phyloP scores from a whole-genome alignment of 2,888 invertebrate genomes.

The Masnerella sp. region DNA sequence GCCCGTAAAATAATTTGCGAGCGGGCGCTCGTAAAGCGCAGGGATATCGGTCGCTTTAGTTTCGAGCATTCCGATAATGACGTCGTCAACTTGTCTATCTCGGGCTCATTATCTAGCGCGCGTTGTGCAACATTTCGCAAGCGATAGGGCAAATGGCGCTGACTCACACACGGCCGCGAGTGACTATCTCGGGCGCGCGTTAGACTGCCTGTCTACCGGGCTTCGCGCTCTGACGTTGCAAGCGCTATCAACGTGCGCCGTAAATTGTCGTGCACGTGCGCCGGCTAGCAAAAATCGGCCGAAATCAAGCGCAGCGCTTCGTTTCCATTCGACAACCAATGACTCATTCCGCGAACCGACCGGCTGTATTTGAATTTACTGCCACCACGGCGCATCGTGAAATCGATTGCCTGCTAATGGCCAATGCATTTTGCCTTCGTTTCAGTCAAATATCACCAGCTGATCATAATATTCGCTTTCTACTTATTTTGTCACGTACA shows the following conservation, averaged over 20 bases:
- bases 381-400: slow-evolving; percentile 5
- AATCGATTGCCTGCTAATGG: slow-evolving; percentile 13
- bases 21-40: slow-evolving; percentile 31
- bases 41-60: slow-evolving; percentile 38
- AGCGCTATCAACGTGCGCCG: slow-evolving; percentile 32
- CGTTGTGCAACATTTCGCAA: slow-evolving; percentile 61
- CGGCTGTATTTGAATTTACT: slow-evolving; percentile 9
- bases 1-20: no score
- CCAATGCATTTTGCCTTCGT: no score
- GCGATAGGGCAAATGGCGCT: slow-evolving; percentile 56
- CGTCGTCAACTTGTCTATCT: slow-evolving; percentile 61
- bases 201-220: slow-evolving; percentile 55
- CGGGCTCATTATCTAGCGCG: slow-evolving; percentile 59
- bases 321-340: slow-evolving; percentile 1
- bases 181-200: slow-evolving; percentile 51
- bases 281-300: slow-evolving; percentile 21
- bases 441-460: no score
- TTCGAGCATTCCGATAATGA: slow-evolving; percentile 60
- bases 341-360: slow-evolving; percentile 2
- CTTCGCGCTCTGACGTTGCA: slow-evolving; percentile 52
- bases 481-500: no score
- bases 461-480: no score
- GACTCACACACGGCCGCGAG: slow-evolving; percentile 57
- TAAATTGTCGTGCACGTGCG: slow-evolving; percentile 44
- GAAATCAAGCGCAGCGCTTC: slow-evolving; percentile 10